Evolutionary conservation across 2,888 invertebrate genomes (phyloP).

Genomic region (Temnothorax ravouxi): DNA sequence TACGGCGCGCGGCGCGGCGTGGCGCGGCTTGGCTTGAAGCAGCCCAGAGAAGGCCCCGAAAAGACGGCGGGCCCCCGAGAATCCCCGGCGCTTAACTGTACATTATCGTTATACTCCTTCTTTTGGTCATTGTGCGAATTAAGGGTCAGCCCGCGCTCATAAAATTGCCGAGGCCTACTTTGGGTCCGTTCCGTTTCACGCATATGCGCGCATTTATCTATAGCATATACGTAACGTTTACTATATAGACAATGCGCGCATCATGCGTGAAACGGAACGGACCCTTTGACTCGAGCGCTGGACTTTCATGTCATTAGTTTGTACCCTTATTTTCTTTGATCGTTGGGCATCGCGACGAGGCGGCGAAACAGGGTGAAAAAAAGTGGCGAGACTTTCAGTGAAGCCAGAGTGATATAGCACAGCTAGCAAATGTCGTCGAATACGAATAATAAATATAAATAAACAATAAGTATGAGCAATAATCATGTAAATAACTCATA

Average conservation of each 20-base stretch:
- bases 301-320: slow-evolving; percentile 72
- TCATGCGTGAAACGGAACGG: no score
- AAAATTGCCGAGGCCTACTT: slow-evolving; percentile 59
- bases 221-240: no score
- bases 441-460: not conserved
- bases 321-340: slow-evolving; percentile 64
- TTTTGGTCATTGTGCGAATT: slow-evolving; percentile 64
- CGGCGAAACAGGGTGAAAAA: slow-evolving; percentile 43
- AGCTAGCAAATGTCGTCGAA: not conserved
- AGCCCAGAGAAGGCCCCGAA: slow-evolving; percentile 35
- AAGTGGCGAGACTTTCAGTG: not conserved
- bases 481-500: not conserved
- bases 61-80: slow-evolving; percentile 34
- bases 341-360: not conserved
- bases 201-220: no score
- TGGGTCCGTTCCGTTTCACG: no score
- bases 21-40: slow-evolving; percentile 21
- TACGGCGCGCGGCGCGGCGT: not conserved
- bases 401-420: not conserved
- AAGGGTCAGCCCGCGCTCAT: slow-evolving; percentile 58
- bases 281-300: slow-evolving; percentile 36
- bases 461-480: not conserved
- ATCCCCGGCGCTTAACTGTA: slow-evolving; percentile 62
- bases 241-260: no score
- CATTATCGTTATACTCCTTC: slow-evolving; percentile 49